Conservation (phyloP, 2,888 invertebrate species). For the Zaprionus obscuricornis region DNA sequence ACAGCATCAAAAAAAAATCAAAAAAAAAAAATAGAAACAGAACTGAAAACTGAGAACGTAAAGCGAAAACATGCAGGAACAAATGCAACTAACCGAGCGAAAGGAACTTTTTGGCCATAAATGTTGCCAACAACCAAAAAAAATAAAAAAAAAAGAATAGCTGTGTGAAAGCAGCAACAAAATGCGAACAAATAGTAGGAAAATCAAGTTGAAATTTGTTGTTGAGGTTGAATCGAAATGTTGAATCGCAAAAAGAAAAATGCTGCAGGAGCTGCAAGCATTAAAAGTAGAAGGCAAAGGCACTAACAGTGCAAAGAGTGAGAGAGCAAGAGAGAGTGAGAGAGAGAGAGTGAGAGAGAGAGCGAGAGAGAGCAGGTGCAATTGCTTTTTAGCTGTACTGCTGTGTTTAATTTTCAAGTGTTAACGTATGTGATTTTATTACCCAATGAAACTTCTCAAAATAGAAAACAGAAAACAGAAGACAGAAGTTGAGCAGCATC, state of each 20-base stretch:
- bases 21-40: too few relatives aligned
- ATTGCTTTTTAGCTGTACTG: too few relatives aligned
- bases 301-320: too few relatives aligned
- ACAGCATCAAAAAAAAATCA: constrained; percentile 33
- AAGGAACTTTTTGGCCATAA: constrained; percentile 62
- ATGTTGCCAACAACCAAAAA: constrained; percentile 50
- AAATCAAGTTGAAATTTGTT: constrained; percentile 73
- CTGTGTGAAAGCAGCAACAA: constrained; percentile 31
- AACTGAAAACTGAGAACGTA: constrained; percentile 16
- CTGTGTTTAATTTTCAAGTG: constrained; percentile 33
- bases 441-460: neutral
- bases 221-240: constrained; percentile 60
- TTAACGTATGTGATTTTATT: constrained; percentile 14
- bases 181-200: constrained; percentile 63
- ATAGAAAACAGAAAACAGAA: too few relatives aligned
- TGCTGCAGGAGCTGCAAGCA: too few relatives aligned
- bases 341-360: too few relatives aligned
- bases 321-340: too few relatives aligned
- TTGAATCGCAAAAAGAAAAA: constrained; percentile 31
- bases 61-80: too few relatives aligned
- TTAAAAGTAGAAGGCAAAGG: too few relatives aligned
- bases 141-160: constrained; percentile 6
- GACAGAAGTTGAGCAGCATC: too few relatives aligned
- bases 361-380: too few relatives aligned
- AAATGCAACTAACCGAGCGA: constrained; percentile 47